phyloP scores from a whole-genome alignment of 2,113 vertebrate species.

The Orycteropus afer region DNA sequence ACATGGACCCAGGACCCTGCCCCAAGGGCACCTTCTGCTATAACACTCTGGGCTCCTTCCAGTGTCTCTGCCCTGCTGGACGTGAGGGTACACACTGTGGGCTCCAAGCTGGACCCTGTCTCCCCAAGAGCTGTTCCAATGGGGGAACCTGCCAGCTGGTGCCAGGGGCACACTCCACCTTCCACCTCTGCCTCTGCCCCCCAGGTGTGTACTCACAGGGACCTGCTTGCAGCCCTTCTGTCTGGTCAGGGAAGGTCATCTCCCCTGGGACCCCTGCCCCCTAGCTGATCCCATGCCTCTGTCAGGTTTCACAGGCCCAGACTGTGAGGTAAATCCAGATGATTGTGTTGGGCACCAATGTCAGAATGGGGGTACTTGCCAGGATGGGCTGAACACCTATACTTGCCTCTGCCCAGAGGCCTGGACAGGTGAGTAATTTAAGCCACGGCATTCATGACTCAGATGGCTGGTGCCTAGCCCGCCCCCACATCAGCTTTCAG shows the following conservation, averaged over 20 bases:
- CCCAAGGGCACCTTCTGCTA: constrained; percentile 74
- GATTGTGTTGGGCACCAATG: constrained; percentile 79
- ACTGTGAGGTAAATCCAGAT: constrained; percentile 81
- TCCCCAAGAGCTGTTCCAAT: constrained; percentile 56
- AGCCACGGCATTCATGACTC: neutral
- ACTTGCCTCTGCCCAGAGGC: constrained; percentile 79
- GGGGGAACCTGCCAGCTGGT: constrained; percentile 77
- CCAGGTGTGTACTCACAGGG: constrained; percentile 60
- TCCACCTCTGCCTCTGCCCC: constrained; percentile 80
- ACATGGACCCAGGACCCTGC: constrained; percentile 67
- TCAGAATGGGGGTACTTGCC: constrained; percentile 79
- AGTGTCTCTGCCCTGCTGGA: constrained; percentile 74
- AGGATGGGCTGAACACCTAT: constrained; percentile 77
- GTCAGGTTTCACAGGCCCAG: constrained; percentile 80
- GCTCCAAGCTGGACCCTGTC: constrained; percentile 73
- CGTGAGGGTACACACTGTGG: constrained; percentile 67
- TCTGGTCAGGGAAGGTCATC: neutral
- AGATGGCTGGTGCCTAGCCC: neutral
- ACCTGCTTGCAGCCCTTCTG: neutral
- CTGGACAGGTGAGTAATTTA: constrained; percentile 77
- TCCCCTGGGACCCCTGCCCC: neutral
- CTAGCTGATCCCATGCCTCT: neutral
- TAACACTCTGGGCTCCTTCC: constrained; percentile 81
- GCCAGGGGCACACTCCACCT: neutral
- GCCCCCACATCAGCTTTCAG: neutral